Conservation (phyloP, 2,113 vertebrate species). For the Plecotus auritus region DNA sequence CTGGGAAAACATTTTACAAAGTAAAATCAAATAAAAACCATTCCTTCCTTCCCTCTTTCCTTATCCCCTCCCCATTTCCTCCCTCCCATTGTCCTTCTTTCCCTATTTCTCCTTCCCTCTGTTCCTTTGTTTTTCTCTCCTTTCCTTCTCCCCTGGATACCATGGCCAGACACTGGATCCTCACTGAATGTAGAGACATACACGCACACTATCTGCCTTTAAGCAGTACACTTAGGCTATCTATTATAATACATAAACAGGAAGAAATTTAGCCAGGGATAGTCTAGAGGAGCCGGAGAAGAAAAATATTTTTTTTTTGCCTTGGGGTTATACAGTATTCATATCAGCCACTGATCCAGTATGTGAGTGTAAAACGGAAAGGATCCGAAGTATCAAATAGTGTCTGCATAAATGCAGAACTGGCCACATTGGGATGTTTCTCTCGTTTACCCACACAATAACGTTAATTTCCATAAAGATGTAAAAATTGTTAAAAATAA, state of each 20-base stretch:
- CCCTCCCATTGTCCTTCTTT: neutral
- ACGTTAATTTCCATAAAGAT: neutral
- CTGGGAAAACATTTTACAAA: neutral
- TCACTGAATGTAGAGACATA: neutral
- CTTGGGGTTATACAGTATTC: neutral
- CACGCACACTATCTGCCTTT: neutral
- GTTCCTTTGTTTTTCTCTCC: accelerated
- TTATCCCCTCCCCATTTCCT: neutral
- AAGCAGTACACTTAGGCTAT: neutral
- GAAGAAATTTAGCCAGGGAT: neutral
- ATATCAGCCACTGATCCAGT: neutral
- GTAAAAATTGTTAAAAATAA: neutral
- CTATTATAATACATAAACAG: neutral
- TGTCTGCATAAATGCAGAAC: neutral
- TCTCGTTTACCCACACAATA: neutral
- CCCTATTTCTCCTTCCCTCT: accelerated
- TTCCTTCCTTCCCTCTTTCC: neutral
- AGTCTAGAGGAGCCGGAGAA: neutral
- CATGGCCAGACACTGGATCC: neutral
- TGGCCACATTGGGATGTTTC: neutral
- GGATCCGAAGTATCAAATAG: neutral
- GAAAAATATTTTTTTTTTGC: neutral
- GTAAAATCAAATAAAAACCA: neutral
- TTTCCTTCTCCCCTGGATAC: neutral
- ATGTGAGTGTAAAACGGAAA: neutral